Base-by-base conservation (phyloP, 2,113 vertebrate genomes). In the Pygoscelis antarcticus region DNA sequence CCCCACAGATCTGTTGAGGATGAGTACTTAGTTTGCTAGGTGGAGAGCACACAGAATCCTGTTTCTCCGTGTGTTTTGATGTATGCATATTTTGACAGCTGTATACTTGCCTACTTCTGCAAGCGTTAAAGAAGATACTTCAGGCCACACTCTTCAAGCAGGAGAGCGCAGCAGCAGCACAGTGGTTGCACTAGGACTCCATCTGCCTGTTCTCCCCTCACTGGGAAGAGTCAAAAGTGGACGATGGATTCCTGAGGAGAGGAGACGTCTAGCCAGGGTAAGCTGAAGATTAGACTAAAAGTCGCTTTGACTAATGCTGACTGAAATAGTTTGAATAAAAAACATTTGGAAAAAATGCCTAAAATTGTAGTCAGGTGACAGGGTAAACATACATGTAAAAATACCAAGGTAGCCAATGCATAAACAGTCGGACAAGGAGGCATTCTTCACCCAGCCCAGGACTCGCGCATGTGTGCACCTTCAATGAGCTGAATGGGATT, bases 371-470 rank as follows among this genome's bases (percentile, higher is more conserved):
- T 93, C 68, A 92, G 68, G 42, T 92, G 76, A 71, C 80, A 92
- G 66, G 77, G 69, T 69, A 81, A 95, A 75, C 29, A 40, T 60
- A n/a, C 29, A 14, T 71, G 38, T 78, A 55, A 89, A 94, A 95
- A 95, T 42, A 87, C 51, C 60, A 34, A 87, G 54, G 86, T 54
- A 87, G 89, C 79, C 86, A 84, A 23, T 10, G 22, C 58, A 84
- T 92, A 96, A 96, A 89, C 52, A 88, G 80, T 11, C 34, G 65
- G 80, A 97, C 90, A 97, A 96, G 89, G 94, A 84, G 65, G 57
- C 80, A 89, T 93, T 97, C 88, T 97, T 93, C 5, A 1, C 82
- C 46, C 21, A 12, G 71, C 11, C 2, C 66, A 90, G 75, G n/a
- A 19, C 49, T 83, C 3, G 2, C 2, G 2, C 78, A 7, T 40